phyloP scores from a whole-genome alignment of 2,888 invertebrate genomes.

The Plusia festucae region DNA sequence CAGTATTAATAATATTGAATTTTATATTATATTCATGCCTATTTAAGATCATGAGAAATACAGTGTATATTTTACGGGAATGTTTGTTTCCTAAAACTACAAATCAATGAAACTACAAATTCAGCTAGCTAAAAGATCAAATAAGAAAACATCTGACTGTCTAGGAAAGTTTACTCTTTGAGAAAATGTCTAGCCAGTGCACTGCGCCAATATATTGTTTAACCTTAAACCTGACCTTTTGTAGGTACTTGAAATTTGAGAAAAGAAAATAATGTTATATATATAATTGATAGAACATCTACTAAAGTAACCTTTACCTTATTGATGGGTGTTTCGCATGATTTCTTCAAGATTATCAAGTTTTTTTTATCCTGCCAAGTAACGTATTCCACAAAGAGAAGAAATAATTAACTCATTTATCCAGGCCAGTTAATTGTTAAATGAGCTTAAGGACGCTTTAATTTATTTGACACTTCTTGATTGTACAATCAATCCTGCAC shows the following conservation, averaged over 20 bases:
- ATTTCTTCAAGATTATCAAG: background rate
- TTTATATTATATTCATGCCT: background rate
- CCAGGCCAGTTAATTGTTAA: background rate
- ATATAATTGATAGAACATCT: no score
- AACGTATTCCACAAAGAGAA: background rate
- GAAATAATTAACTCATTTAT: background rate
- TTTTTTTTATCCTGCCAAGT: background rate
- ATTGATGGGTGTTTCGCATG: background rate
- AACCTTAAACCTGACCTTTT: background rate
- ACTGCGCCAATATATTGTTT: background rate
- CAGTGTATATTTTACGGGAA: background rate
- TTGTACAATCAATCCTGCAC: conserved; percentile 1
- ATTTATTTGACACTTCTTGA: background rate
- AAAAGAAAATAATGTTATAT: background rate
- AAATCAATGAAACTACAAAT: background rate
- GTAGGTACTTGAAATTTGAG: background rate
- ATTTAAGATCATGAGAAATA: background rate
- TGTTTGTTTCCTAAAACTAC: background rate
- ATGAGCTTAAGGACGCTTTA: background rate
- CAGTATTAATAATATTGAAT: background rate
- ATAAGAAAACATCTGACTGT: background rate
- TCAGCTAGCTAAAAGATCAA: background rate
- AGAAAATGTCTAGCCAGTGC: conserved; percentile 4
- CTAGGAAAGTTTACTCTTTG: background rate
- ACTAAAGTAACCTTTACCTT: no score